Conservation (phyloP, 1,140 invertebrate genomes). For the Philaenus spumarius region DNA sequence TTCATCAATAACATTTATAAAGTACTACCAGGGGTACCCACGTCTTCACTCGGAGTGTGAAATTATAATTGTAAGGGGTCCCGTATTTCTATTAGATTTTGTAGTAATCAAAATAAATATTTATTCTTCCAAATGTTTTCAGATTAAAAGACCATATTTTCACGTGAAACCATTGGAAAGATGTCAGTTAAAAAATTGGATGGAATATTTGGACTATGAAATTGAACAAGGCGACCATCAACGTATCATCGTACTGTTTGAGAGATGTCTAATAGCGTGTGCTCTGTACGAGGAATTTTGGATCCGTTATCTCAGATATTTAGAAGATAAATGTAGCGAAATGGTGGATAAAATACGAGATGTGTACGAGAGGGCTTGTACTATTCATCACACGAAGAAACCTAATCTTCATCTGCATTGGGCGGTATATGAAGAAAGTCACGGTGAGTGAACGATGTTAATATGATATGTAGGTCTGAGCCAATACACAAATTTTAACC, state of each 20-base stretch:
- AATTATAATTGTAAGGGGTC: no score
- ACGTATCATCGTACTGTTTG: constrained; percentile 85
- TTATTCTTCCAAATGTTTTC: no score
- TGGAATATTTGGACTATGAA: constrained; percentile 92
- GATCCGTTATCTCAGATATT: constrained; percentile 78
- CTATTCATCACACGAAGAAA: constrained; percentile 89
- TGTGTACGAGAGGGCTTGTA: constrained; percentile 83
- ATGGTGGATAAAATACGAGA: constrained; percentile 63
- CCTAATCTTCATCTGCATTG: constrained; percentile 87
- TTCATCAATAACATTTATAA: no score
- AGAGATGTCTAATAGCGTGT: constrained; percentile 93
- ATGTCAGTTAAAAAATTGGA: constrained; percentile 96
- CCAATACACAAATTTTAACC: no score
- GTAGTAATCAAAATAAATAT: no score
- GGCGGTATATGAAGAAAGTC: constrained; percentile 91
- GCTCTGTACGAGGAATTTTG: constrained; percentile 98
- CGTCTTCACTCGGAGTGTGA: no score
- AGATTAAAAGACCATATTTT: constrained; percentile 98
- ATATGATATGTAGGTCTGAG: no score
- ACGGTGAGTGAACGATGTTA: constrained; percentile 53
- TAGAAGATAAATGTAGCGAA: constrained; percentile 55
- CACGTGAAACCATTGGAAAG: constrained; percentile 95
- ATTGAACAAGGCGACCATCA: constrained; percentile 79
- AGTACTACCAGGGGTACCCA: no score
- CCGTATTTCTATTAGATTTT: no score